phyloP scores from a whole-genome alignment of 2,797 vertebrate species.

The Apogon talboti region DNA sequence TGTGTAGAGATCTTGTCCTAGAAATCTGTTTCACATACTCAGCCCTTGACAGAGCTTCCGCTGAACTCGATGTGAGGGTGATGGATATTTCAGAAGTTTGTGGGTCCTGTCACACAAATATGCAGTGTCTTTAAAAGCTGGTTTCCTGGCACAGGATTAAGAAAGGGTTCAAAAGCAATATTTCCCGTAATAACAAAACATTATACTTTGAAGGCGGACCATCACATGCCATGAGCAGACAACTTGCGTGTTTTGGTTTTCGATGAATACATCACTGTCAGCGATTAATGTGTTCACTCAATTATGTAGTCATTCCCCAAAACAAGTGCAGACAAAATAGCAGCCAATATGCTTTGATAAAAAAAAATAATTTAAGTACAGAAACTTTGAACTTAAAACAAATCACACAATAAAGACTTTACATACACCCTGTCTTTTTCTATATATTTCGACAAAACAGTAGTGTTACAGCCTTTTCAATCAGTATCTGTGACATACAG shows the following conservation, averaged over 20 bases:
- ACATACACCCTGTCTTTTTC: too few relatives aligned
- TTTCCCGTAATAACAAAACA: conserved; percentile 31
- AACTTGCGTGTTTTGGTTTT: conserved; percentile 18
- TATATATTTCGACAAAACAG: too few relatives aligned
- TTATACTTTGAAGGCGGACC: conserved; percentile 24
- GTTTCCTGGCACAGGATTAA: conserved; percentile 48
- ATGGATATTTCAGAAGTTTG: conserved; percentile 79
- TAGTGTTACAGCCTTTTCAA: too few relatives aligned
- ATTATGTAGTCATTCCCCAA: too few relatives aligned
- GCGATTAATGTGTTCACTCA: too few relatives aligned
- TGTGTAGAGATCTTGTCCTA: conserved; percentile 67
- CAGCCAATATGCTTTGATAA: too few relatives aligned
- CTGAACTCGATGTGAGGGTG: conserved; percentile 64
- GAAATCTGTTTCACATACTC: conserved; percentile 79
- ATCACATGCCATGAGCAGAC: conserved; percentile 29
- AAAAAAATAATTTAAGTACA: too few relatives aligned
- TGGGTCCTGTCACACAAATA: conserved; percentile 62
- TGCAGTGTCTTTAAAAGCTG: conserved; percentile 35
- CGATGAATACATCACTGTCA: conserved; percentile 2
- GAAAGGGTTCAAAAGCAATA: conserved; percentile 10
- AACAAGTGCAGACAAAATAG: too few relatives aligned
- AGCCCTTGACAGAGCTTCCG: conserved; percentile 69
- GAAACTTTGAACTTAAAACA: too few relatives aligned
- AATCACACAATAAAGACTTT: too few relatives aligned
- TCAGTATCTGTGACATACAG: too few relatives aligned